Evolutionary conservation across 1,140 invertebrate genomes (phyloP).

Genomic region (Drosophila melanica): DNA sequence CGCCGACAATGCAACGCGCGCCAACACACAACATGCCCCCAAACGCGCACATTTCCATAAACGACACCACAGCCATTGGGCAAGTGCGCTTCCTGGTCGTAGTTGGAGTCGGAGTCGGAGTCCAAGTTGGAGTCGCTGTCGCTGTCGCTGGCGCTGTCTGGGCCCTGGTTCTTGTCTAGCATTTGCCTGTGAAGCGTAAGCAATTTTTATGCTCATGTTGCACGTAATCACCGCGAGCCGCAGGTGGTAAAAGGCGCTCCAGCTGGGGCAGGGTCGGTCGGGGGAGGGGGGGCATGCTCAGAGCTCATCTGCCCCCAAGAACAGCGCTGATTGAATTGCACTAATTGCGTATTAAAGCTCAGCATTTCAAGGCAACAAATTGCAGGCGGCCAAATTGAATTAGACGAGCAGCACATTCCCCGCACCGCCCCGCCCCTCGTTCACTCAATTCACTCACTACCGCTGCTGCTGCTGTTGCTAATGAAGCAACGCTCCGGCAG

Average conservation of each 20-base stretch:
- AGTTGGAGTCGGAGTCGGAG: not conserved
- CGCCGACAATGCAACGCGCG: conserved; percentile 56
- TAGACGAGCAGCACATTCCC: conserved; percentile 37
- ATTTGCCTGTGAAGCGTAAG: conserved; percentile 68
- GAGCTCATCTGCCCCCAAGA: conserved; percentile 48
- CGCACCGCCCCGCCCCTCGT: not conserved
- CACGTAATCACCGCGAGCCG: conserved; percentile 81
- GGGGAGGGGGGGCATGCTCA: not conserved
- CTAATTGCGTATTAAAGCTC: conserved; percentile 81
- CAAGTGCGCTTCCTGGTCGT: conserved; percentile 58
- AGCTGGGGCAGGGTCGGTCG: conserved; percentile 6
- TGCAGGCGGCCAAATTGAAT: conserved; percentile 72
- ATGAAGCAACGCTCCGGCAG: conserved; percentile 58
- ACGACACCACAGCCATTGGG: conserved; percentile 51
- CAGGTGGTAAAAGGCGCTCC: conserved; percentile 75
- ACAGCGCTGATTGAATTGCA: conserved; percentile 74
- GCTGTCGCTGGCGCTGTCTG: conserved; percentile 4
- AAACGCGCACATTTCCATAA: conserved; percentile 57
- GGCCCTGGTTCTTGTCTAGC: conserved; percentile 15
- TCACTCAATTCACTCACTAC: not conserved
- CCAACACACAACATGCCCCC: conserved; percentile 20
- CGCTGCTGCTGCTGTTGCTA: conserved; percentile 45
- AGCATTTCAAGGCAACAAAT: conserved; percentile 66
- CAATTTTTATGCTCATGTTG: conserved; percentile 83
- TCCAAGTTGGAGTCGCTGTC: not conserved